Evolutionary conservation across 2,797 vertebrate genomes (phyloP).

Genomic region (Gymnothorax reevesii): DNA sequence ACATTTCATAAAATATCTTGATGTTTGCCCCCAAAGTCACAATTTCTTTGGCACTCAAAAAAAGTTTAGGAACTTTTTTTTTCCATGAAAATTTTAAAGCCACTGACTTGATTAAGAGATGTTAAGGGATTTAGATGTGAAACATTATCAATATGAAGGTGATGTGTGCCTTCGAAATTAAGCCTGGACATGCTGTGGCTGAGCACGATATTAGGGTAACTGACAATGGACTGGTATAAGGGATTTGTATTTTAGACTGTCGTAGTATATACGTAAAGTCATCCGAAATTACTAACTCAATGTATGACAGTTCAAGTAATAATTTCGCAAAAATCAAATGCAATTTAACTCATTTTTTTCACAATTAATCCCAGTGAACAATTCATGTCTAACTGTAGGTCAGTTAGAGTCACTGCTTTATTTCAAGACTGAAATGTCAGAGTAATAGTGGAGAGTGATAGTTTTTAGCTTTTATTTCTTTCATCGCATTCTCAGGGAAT

Average conservation of each 20-base stretch:
- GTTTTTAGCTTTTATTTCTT: too few species aligned
- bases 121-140: neutral
- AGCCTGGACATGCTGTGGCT: neutral
- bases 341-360: too few species aligned
- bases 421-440: too few species aligned
- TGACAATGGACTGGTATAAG: neutral
- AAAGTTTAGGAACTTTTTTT: neutral
- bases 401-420: too few species aligned
- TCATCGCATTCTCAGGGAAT: too few species aligned
- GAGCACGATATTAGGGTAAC: constrained; percentile 1
- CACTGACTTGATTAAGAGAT: neutral
- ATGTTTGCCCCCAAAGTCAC: neutral
- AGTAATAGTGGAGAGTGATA: too few species aligned
- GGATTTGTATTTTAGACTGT: neutral
- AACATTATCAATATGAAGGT: neutral
- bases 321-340: too few species aligned
- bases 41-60: neutral
- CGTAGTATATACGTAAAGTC: neutral
- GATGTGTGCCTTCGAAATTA: constrained; percentile 4
- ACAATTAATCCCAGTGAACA: too few species aligned
- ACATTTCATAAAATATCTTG: neutral
- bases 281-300: neutral
- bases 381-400: too few species aligned
- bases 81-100: neutral
- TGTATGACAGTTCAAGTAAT: neutral